Percentiles rank a stretch among this genome's conserved stretches.
phyloP scores from a whole-genome alignment of 2,113 vertebrate genomes.

The Heptranchias perlo region DNA sequence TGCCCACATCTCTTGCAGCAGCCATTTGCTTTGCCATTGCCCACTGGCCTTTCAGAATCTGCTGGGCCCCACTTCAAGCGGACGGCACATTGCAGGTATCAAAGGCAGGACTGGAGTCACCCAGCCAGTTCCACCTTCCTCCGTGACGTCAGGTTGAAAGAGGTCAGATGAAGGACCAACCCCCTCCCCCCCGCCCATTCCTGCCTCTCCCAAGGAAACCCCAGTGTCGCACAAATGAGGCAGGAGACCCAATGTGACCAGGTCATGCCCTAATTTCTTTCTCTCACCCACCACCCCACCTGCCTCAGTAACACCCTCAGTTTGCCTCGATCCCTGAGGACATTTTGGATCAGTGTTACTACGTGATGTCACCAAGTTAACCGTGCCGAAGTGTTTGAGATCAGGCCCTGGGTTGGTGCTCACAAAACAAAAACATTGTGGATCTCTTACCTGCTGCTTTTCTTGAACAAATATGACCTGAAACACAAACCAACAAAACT shows the following conservation, averaged over 20 bases:
- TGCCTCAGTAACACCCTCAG: background rate
- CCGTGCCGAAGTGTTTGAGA: background rate
- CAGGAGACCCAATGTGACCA: background rate
- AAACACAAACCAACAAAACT: background rate
- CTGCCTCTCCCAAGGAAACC: background rate
- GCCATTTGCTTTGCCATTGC: background rate
- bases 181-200: too few relatives aligned
- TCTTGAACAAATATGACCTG: background rate
- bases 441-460: background rate
- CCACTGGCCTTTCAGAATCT: background rate
- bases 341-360: background rate
- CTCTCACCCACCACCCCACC: too few relatives aligned
- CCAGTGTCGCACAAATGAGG: background rate
- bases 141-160: background rate
- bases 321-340: background rate
- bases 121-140: background rate
- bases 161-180: background rate
- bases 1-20: background rate
- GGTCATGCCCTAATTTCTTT: background rate
- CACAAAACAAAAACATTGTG: background rate
- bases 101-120: background rate
- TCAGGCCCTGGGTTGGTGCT: background rate
- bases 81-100: background rate
- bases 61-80: background rate
- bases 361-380: background rate